A percentile compares a stretch with the other conserved stretches of the same genome.
Conservation (phyloP, 2,797 vertebrate genomes). For the Kryptopterus vitreolus region DNA sequence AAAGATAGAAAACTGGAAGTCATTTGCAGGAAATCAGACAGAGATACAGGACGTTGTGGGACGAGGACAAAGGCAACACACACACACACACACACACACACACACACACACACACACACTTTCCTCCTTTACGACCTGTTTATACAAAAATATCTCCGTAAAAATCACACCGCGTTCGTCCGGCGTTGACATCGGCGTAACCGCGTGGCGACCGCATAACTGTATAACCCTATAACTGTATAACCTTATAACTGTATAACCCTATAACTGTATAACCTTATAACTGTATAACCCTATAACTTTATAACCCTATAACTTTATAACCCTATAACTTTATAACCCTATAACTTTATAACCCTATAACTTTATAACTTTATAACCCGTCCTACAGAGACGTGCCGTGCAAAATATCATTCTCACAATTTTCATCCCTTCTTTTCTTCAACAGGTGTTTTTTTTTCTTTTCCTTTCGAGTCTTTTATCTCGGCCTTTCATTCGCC, state of each 20-base stretch:
- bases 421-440: conserved; percentile 22
- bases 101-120: conserved; percentile 59
- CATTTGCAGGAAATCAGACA: conserved; percentile 71
- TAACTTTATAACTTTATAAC: conserved; percentile 67
- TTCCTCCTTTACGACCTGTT: conserved; percentile 65
- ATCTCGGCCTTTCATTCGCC: background rate
- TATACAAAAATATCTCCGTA: conserved; percentile 81
- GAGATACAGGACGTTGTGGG: conserved; percentile 60
- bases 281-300: conserved; percentile 68
- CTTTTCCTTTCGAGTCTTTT: conserved; percentile 7
- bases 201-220: no score
- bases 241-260: conserved; percentile 65
- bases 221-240: no score
- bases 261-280: conserved; percentile 65
- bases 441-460: conserved; percentile 18
- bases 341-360: conserved; percentile 66
- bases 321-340: conserved; percentile 65
- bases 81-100: no score
- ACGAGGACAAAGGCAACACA: conserved; percentile 65
- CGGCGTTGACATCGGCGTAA: conserved; percentile 76
- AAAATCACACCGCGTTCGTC: conserved; percentile 72
- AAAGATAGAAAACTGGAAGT: conserved; percentile 78
- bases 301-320: conserved; percentile 68
- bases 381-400: conserved; percentile 71
- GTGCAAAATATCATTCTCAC: conserved; percentile 68